Evolutionary conservation across 2,113 vertebrate genomes (phyloP), one percentile per base, ranked within the genome.

Genomic region (Petromus typicus): DNA sequence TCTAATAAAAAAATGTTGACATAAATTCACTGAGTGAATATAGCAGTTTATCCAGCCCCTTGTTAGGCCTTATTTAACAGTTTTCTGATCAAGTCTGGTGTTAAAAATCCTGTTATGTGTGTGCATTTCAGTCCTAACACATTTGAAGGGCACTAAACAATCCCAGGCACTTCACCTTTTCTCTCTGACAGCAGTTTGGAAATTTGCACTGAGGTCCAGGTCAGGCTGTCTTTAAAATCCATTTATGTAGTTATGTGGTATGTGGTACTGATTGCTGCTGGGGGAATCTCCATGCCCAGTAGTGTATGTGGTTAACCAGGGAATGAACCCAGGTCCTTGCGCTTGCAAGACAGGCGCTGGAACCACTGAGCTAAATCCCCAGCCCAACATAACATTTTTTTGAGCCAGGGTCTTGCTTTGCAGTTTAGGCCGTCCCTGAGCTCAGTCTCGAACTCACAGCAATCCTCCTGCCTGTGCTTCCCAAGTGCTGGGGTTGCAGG

Each of bases 131-230:
- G 88, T 54, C 67, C 34, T 2, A 4, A 82, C 4, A 86, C 40
- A 56, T 87, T 25, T 71, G 40, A 57, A 67, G 40, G 69, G 5
- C 5, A 64, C 10, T 64, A 51, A 61, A 69, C 63, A n/a, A 16
- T 16, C 54, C 56, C 17, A 57, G 56, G 56, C 56, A 57, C 5
- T 27, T 10, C 64, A 25, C 23, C 54, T 14, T 59, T 18, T 59
- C n/a, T 9, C 84, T 34, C 14, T 1, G 37, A 17, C 45, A 51
- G 7, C 34, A 43, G 32, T 61, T 4, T 18, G 27, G 22, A 32
- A 48, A 34, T 32, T 40, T 66, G 48, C 18, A 8, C 7, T 0
- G 0, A 0, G 17, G 22, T 25, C 0, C 8, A 12, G 48, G 17
- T 66, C 1, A 0, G 45, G 48, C 32, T 48, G 12, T 63, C 51